These are phyloP conservation scores for Cossypha niveicapilla DNA, from an alignment of 2,797 vertebrate species.

Conservation along the genomic window DNA sequence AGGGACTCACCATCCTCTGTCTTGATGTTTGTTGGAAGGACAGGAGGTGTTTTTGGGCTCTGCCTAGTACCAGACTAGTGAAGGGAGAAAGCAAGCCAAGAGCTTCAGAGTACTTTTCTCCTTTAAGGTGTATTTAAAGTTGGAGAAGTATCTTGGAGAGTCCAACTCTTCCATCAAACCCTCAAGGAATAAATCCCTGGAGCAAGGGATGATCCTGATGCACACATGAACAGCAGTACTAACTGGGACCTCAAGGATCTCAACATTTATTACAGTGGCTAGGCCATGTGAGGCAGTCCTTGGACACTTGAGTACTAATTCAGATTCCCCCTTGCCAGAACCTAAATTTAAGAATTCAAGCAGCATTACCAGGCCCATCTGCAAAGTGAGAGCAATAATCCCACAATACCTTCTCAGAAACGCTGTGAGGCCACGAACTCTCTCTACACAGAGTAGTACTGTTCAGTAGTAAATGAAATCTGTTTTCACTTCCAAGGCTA, in stretches of 20 bases:
- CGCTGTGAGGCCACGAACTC: not conserved
- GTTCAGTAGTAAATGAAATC: slow-evolving; percentile 67
- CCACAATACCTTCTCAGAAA: slow-evolving; percentile 56
- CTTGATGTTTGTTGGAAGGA: slow-evolving; percentile 14
- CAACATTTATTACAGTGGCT: not conserved
- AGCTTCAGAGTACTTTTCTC: slow-evolving; percentile 10
- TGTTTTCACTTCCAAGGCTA: slow-evolving; percentile 61
- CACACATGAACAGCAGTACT: not conserved
- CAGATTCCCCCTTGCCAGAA: not conserved
- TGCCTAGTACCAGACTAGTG: slow-evolving; percentile 67
- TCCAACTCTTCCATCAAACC: not conserved
- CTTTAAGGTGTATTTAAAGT: not conserved
- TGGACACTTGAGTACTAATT: not conserved
- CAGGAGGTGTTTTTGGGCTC: slow-evolving; percentile 56
- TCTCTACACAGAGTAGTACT: slow-evolving; percentile 55
- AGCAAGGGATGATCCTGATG: not conserved
- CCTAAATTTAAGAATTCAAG: slow-evolving; percentile 30
- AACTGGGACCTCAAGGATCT: not conserved
- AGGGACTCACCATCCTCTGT: slow-evolving; percentile 23
- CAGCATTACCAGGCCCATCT: slow-evolving; percentile 31
- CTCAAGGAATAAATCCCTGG: not conserved
- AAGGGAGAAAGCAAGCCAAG: slow-evolving; percentile 29
- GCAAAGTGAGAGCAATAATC: slow-evolving; percentile 56
- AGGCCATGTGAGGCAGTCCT: not conserved
- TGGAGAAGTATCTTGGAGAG: not conserved